Conservation (phyloP, 2,888 invertebrate species). For the Oxystoma pomonae region DNA sequence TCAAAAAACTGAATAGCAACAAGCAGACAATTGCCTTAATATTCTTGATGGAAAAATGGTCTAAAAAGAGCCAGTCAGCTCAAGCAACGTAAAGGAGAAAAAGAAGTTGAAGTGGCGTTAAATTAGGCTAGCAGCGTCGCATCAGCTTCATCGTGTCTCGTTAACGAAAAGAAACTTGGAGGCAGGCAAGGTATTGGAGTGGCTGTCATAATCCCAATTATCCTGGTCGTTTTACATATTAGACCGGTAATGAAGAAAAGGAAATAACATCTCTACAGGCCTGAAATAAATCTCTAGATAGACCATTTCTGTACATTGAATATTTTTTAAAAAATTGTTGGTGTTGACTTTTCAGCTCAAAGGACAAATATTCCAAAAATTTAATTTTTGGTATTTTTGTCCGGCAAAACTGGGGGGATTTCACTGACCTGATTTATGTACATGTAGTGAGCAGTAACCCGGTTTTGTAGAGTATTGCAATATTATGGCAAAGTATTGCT, state of each 20-base stretch:
- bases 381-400: no score
- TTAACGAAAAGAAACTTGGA: not conserved
- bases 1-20: not conserved
- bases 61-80: not conserved
- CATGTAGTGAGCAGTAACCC: no score
- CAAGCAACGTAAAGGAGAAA: not conserved
- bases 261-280: no score
- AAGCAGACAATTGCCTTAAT: not conserved
- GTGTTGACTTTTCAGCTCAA: no score
- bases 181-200: conserved; percentile 43
- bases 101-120: not conserved
- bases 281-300: no score
- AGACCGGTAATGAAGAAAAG: not conserved
- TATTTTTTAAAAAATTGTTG: no score
- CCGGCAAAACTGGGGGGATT: no score
- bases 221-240: conserved; percentile 37
- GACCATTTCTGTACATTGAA: no score
- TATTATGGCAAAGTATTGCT: no score
- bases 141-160: not conserved
- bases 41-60: not conserved
- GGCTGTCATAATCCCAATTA: conserved; percentile 50
- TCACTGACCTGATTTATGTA: no score
- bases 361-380: no score
- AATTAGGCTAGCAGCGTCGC: not conserved
- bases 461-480: no score